Evolutionary conservation across 1,140 invertebrate species (phyloP), one percentile per base, ranked within the genome.

Genomic region (Archivesica marissinica): DNA sequence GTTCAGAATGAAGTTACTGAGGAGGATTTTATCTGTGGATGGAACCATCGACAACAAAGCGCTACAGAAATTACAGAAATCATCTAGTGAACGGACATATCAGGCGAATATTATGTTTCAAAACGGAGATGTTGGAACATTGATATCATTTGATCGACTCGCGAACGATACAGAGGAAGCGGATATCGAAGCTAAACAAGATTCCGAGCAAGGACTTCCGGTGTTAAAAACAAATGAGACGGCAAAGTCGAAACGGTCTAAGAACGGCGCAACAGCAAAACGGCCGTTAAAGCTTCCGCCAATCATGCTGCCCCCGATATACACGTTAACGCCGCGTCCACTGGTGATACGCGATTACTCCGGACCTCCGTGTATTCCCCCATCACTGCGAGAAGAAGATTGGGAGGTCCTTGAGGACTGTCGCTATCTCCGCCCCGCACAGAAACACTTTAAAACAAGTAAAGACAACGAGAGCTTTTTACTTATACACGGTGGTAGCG

Each of bases 11-110:
- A 82, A 82, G 44, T 28, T 82, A 3, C 30, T 82, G 33, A 82
- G 74, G 33, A 47, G 79, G 33, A 82, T 82, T 52, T 54, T 82
- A 35, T 82, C 79, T n/a, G 79, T 82, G 38, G 79, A 82, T 44
- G 79, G 79, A 25, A 82, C 66, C 41, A 82, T 82, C n/a, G 79
- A 82, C 52, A 82, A 59, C n/a, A 82, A 74, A 38, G 47, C 79
- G 11, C 35, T 82, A 6, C 44, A 74, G 17, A 82, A 82, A 30
- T 50, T 82, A 15, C 79, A 82, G 50, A 82, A 74, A 82, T 56
- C 66, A n/a, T 82, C 79, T 20, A 82, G 79, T 41, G 79, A 82
- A 72, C 30, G 79, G 35, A 74, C 66, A 41, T 33, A 72, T n/a
- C 79, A 82, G 47, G 79, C 79, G 15, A 72, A 72, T 25, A 82